Base-by-base conservation (phyloP, 2,113 vertebrate genomes). In the Toxotes chatareus region DNA sequence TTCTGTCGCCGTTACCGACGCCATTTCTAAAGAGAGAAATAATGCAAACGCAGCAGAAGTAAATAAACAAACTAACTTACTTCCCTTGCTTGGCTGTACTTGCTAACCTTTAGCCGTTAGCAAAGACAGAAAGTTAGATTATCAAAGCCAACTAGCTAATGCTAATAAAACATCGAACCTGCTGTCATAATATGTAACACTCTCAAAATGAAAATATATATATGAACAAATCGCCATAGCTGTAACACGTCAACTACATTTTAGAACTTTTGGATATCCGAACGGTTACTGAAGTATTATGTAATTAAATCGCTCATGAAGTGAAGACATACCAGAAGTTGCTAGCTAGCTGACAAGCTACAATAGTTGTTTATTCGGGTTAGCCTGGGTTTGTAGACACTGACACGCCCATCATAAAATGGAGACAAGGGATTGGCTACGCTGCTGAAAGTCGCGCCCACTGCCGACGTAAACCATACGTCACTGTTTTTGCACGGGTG, bases 1-100 rank as follows among this genome's bases (percentile, higher is more conserved):
- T 62, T 94, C 93, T 69, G 88, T 80, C 70, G 84, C 78, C 80
- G 80, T 80, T 93, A 90, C 75, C 89, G 88, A 76, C 93, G 93
- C 82, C 97, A 97, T 88, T 32, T 92, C 87, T 89, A 16, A 1
- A 79, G 16, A 19, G 4, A 60, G 4, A 72, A 36, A 59, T 0
- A 65, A 70, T 11, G 21, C n/a, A 85, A 74, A 60, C 9, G 0
- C 4, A 19, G 19, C 17, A 17, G 27, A 73, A 71, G 46, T 16
- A 67, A 61, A 73, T 10, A 60, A 73, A 62, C 9, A 65, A 75
- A 63, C 17, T 2, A 27, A 44, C 21, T 42, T 13, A 5, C 4
- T 4, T 49, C 21, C 1, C 60, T 36, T 34, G 23, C 32, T 46
- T 36, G 1, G 32, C 51, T 76, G 2, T 27, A 63, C 13, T 7